Conservation (phyloP, 1,140 invertebrate species). For the Branchinecta lindahli region DNA sequence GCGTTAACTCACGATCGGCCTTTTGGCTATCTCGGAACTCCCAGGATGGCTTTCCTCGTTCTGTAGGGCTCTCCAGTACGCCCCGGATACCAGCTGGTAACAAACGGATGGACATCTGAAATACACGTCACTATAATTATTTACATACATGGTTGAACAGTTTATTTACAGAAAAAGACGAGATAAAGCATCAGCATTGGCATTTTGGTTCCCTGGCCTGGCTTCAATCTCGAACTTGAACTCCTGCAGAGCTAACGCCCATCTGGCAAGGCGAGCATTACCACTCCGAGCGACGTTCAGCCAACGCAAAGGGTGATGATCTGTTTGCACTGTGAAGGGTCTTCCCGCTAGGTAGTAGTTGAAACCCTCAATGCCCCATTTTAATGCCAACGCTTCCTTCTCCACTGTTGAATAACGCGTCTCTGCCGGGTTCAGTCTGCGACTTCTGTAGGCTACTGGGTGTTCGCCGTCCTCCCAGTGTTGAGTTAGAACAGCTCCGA, state of each 20-base stretch:
- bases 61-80: background rate
- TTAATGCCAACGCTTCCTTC: background rate
- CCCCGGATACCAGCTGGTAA: background rate
- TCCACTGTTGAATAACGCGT: background rate
- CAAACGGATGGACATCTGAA: background rate
- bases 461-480: background rate
- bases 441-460: background rate
- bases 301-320: background rate
- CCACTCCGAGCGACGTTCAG: background rate
- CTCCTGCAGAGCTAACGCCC: background rate
- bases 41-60: background rate
- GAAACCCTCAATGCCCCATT: background rate
- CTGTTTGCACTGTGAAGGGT: background rate
- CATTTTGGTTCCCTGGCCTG: background rate
- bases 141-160: background rate
- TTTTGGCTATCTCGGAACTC: background rate
- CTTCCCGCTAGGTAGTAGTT: background rate
- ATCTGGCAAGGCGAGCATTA: background rate
- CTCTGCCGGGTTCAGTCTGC: background rate
- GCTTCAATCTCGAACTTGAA: background rate
- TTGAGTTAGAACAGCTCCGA: background rate
- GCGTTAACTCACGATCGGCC: background rate
- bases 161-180: background rate
- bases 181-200: background rate
- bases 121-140: background rate